Base-by-base conservation (phyloP, 2,113 vertebrate genomes). In the Arenaria interpres region DNA sequence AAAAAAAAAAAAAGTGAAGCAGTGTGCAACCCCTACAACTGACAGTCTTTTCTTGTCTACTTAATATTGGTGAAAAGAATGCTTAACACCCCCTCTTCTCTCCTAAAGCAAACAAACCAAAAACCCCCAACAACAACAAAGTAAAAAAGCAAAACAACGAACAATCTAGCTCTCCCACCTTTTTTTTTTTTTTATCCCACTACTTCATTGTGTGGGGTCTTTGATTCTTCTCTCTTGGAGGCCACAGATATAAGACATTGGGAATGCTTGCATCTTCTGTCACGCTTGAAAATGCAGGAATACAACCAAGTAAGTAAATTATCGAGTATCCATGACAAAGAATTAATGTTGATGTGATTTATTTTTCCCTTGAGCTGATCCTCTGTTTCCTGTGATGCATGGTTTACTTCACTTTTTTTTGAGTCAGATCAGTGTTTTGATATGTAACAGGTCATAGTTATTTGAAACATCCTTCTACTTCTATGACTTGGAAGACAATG, bases 251-350 rank as follows among this genome's bases (percentile, higher is more conserved):
- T 6, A 78, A 57, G n/a, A 35, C 28, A 28, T 5, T 54, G 28
- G 5, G 25, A 75, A 10, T 1, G 1, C 16, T 13, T 0, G 1
- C 8, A 51, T 32, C 21, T 57, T 69, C 35, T 54, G 8, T 76
- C 28, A 35, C 3, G 8, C 25, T 85, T 14, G 14, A 81, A 22
- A 41, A 60, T 8, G 3, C 24, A 86, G 4, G 2, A 5, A n/a
- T 76, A 67, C 16, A 66, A 50, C 5, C 1, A 84, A 71, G 51
- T 24, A 92, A 66, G 5, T 19, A 48, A 77, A 92, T 62, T 57
- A n/a, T 46, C 23, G 83, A 66, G 4, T 46, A 39, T 43, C 8
- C 14, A 33, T 43, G 16, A 32, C 27, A 69, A 69, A 57, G 14
- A 66, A 39, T 56, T 74, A 43, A 72, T 46, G 13, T 22, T 53